phyloP scores from a whole-genome alignment of 1,140 invertebrate species.

The Habropoda laboriosa region DNA sequence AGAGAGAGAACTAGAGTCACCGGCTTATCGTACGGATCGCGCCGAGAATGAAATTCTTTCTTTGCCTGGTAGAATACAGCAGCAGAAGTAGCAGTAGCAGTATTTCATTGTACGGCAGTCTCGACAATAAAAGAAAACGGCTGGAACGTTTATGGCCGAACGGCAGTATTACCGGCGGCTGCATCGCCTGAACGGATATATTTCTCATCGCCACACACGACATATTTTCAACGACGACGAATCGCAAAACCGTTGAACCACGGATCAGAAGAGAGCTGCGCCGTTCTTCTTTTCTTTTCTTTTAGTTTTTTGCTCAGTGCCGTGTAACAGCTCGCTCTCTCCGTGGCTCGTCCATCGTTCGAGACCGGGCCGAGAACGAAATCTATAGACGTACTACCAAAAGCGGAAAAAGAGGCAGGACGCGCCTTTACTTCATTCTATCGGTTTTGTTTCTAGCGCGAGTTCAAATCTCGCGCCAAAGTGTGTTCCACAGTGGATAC shows the following conservation, averaged over 20 bases:
- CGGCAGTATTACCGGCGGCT: conserved; percentile 38
- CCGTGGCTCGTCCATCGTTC: not conserved
- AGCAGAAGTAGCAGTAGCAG: conserved; percentile 36
- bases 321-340: not conserved
- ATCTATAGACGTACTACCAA: not conserved
- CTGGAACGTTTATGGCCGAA: conserved; percentile 39
- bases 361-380: not conserved
- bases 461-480: conserved; percentile 48
- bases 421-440: conserved; percentile 16
- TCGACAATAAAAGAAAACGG: conserved; percentile 46
- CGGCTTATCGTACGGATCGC: conserved; percentile 55
- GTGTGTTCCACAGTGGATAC: conserved; percentile 53
- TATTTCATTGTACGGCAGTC: conserved; percentile 13
- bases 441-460: conserved; percentile 33
- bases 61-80: conserved; percentile 31
- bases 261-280: not conserved
- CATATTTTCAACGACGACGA: not conserved
- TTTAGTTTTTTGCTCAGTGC: conserved; percentile 1
- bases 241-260: too few relatives aligned
- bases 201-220: not conserved
- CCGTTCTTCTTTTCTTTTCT: not conserved
- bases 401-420: conserved; percentile 23
- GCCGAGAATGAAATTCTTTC: conserved; percentile 68
- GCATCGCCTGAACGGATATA: conserved; percentile 34
- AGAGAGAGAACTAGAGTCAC: conserved; percentile 41